A percentile compares a stretch with the other conserved stretches of the same genome.
These are phyloP conservation scores for Psix sp. DNA, from an alignment of 1,140 invertebrate species.

Conservation along the genomic window DNA sequence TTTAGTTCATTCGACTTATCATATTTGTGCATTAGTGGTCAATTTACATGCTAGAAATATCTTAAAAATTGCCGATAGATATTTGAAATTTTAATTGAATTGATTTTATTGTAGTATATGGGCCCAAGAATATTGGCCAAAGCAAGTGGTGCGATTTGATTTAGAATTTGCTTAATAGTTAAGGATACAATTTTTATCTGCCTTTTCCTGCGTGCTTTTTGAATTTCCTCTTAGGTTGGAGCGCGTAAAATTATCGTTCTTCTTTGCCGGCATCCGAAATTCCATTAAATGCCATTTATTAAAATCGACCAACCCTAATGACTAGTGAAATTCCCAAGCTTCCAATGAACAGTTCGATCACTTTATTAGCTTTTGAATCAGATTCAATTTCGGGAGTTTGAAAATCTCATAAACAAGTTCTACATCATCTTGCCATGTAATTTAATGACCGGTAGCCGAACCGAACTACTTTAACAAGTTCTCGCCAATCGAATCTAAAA, in stretches of 20 bases:
- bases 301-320: conserved; percentile 32
- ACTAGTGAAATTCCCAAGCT: conserved; percentile 25
- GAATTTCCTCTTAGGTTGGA: neutral
- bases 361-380: conserved; percentile 35
- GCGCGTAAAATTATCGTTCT: conserved; percentile 16
- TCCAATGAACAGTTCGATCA: conserved; percentile 35
- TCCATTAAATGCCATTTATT: conserved; percentile 44
- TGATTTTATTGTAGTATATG: no score
- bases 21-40: conserved; percentile 25
- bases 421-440: conserved; percentile 26
- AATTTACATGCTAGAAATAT: conserved; percentile 39
- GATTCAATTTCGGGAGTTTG: conserved; percentile 29
- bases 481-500: no score
- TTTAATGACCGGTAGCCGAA: conserved; percentile 37
- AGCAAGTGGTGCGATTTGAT: no score
- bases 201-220: neutral
- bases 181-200: neutral
- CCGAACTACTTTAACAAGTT: neutral
- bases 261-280: conserved; percentile 12
- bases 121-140: no score
- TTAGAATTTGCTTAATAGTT: no score
- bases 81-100: no score
- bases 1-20: conserved; percentile 20
- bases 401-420: conserved; percentile 34
- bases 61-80: conserved; percentile 27